Conservation (phyloP, 37 sponge, comb jelly and placozoan species). For the Geodia barretti region DNA sequence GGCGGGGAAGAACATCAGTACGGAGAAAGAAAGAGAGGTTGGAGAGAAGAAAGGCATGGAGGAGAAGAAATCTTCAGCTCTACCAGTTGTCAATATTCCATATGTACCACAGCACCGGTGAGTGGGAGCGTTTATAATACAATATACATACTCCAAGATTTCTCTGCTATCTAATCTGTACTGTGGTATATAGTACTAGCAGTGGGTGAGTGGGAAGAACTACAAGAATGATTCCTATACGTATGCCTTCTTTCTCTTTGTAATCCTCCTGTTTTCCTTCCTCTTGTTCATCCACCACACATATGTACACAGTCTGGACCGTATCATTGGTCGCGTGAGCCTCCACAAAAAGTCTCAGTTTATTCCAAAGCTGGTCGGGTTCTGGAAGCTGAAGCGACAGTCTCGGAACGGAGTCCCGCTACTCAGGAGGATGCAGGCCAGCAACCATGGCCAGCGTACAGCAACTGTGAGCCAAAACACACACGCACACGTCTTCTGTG, state of each 20-base stretch:
- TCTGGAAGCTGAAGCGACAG: conserved; percentile 99
- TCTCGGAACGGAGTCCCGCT: conserved; percentile 98
- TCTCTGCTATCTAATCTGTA: too few species aligned
- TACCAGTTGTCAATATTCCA: conserved; percentile 81
- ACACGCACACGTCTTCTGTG: too few species aligned
- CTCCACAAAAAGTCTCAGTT: conserved; percentile 85
- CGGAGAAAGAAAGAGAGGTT: conserved; percentile 25
- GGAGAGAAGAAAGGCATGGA: conserved; percentile 30
- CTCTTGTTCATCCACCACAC: neutral
- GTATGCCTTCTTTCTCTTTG: too few species aligned
- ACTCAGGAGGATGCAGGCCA: conserved; percentile 88
- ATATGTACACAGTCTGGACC: conserved; percentile 65
- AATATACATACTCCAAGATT: too few species aligned
- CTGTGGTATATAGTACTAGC: too few species aligned
- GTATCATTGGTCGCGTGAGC: conserved; percentile 74
- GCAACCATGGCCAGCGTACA: conserved; percentile 59
- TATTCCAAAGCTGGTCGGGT: conserved; percentile 87
- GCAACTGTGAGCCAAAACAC: too few species aligned
- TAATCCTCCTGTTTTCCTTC: neutral
- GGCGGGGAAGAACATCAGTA: neutral
- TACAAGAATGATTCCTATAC: too few species aligned
- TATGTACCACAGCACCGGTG: conserved; percentile 84
- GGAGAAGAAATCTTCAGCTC: conserved; percentile 33
- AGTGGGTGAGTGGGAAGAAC: neutral
- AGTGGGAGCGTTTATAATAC: too few species aligned